phyloP scores from a whole-genome alignment of 1,140 invertebrate species.

The Sminthurinus signatus region DNA sequence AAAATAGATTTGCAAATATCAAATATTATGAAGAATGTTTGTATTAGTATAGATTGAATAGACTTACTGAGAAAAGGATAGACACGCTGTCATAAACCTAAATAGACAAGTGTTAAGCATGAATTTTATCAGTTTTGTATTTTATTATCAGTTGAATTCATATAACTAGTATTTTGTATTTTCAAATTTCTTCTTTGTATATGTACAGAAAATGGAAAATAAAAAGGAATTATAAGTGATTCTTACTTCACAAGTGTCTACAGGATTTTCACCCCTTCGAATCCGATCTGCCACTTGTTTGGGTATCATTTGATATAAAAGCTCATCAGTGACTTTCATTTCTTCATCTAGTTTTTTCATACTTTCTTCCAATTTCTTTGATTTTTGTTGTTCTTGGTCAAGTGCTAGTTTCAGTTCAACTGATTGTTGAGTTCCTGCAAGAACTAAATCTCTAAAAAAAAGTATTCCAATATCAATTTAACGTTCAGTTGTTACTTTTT shows the following conservation, averaged over 20 bases:
- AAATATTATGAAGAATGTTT: no score
- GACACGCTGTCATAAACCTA: slow-evolving; percentile 94
- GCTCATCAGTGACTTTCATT: slow-evolving; percentile 89
- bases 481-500: no score
- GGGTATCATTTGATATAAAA: slow-evolving; percentile 98
- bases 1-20: no score
- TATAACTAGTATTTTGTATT: slow-evolving; percentile 6
- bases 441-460: slow-evolving; percentile 74
- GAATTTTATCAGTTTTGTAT: no score
- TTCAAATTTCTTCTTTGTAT: no score
- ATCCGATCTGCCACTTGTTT: slow-evolving; percentile 91
- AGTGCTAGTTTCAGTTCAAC: slow-evolving; percentile 91
- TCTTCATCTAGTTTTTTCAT: slow-evolving; percentile 93
- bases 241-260: slow-evolving; percentile 88
- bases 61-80: no score
- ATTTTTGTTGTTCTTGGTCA: slow-evolving; percentile 94
- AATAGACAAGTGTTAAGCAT: slow-evolving; percentile 28
- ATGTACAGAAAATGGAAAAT: not conserved
- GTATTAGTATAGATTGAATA: no score
- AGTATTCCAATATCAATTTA: no score
- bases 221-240: not conserved
- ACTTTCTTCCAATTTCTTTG: slow-evolving; percentile 90
- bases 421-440: slow-evolving; percentile 94
- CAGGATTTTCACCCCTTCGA: slow-evolving; percentile 82
- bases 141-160: no score